Evolutionary conservation across 2,113 vertebrate species (phyloP).

Genomic region (Neogobius melanostomus): DNA sequence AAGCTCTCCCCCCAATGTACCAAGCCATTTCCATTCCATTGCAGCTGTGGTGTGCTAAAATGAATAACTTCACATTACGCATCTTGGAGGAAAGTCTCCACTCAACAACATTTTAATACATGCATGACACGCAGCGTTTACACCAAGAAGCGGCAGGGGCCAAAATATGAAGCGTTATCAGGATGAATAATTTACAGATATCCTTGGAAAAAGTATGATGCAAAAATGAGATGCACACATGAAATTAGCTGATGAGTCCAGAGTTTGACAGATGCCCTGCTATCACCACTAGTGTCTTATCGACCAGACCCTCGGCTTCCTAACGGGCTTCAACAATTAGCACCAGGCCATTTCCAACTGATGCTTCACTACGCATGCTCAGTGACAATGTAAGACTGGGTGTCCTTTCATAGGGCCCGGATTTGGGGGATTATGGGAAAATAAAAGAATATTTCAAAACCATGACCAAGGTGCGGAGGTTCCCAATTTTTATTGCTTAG

Average conservation of each 20-base stretch:
- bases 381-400: not conserved
- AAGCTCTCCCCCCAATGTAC: too few relatives aligned
- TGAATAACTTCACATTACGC: not conserved
- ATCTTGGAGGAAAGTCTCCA: not conserved
- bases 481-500: too few relatives aligned
- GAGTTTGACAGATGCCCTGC: conserved; percentile 19
- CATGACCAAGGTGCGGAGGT: too few relatives aligned
- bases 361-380: not conserved
- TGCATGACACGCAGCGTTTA: not conserved
- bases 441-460: not conserved
- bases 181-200: conserved; percentile 40
- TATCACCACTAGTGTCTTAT: not conserved
- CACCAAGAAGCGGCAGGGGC: conserved; percentile 11
- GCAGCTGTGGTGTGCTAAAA: too few relatives aligned
- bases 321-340: conserved; percentile 18
- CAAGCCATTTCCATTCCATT: too few relatives aligned
- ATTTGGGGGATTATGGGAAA: not conserved
- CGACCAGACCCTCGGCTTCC: conserved; percentile 2
- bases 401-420: not conserved
- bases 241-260: conserved; percentile 32
- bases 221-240: conserved; percentile 31
- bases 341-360: conserved; percentile 18
- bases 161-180: conserved; percentile 25
- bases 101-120: not conserved
- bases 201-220: conserved; percentile 22